Conservation (phyloP, 2,888 invertebrate species). For the Aphelenchoides bicaudatus region DNA sequence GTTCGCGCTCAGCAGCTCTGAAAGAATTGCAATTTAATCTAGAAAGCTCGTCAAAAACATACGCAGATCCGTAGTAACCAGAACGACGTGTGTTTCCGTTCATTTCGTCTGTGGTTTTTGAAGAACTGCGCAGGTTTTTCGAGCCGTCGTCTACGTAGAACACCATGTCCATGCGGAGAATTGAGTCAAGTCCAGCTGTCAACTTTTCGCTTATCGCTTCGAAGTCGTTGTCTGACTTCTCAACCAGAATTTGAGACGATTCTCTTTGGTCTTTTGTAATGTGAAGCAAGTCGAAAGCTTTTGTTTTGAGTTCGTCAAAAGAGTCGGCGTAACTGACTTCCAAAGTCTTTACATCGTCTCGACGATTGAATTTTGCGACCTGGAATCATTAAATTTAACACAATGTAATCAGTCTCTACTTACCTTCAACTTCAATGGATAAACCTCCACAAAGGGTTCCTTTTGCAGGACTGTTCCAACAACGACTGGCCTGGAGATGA, state of each 20-base stretch:
- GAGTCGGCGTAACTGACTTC: slow-evolving; percentile 30
- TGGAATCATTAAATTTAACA: neutral
- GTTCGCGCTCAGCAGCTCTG: neutral
- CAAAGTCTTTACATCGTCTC: slow-evolving; percentile 23
- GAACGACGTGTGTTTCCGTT: slow-evolving; percentile 24
- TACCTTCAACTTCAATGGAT: slow-evolving; percentile 46
- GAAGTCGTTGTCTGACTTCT: slow-evolving; percentile 25
- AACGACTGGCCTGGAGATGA: slow-evolving; percentile 38
- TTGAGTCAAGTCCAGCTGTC: slow-evolving; percentile 15
- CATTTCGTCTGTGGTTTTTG: slow-evolving; percentile 1
- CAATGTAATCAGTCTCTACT: neutral
- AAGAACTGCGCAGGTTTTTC: neutral
- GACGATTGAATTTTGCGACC: slow-evolving; percentile 19
- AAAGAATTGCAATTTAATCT: neutral
- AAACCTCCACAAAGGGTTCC: slow-evolving; percentile 39
- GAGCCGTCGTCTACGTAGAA: slow-evolving; percentile 27
- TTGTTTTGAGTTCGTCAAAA: slow-evolving; percentile 30
- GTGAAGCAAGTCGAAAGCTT: slow-evolving; percentile 24
- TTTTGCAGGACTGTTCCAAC: slow-evolving; percentile 28
- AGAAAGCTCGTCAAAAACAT: neutral
- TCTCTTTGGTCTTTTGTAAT: slow-evolving; percentile 22
- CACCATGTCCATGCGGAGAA: slow-evolving; percentile 23
- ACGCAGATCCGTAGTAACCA: neutral
- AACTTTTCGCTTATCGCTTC: slow-evolving; percentile 24
- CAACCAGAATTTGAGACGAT: slow-evolving; percentile 24